Evolutionary conservation across 1,140 invertebrate genomes (phyloP), one percentile per base, ranked within the genome.

Genomic region (Polypedilum vanderplanki): DNA sequence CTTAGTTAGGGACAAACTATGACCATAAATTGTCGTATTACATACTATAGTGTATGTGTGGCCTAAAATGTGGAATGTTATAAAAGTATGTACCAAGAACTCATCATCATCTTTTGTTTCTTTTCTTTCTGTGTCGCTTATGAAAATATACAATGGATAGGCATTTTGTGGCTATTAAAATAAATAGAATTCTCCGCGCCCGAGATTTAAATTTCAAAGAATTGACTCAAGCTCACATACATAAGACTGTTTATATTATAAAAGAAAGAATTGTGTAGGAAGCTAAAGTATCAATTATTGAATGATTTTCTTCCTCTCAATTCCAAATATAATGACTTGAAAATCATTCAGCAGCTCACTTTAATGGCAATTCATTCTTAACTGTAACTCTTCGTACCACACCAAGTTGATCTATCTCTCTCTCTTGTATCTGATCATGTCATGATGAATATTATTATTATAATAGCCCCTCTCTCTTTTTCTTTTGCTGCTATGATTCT

Each of bases 251-350:
- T 46, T 46, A 46, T 46, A 3, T 46, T 46, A n/a, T 57, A n/a
- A 57, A 15, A 57, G 46, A 12, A n/a, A 57, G 46, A 57, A 57
- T 57, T 57, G 46, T 57, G 46, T 57, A 57, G 46, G 46, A 57
- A 57, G 46, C n/a, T 15, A 57, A 57, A 57, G 46, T 57, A 57
- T 57, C 46, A 57, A 57, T 57, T 57, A 57, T 57, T 57, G 46
- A 57, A 57, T 57, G 46, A 57, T 57, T 57, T 57, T 57, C 46
- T 57, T 57, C 46, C 46, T 57, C 46, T n/a, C 46, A n/a, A 57
- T 57, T 57, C 46, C 15, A 57, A 57, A 57, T 33, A 33, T 57
- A 57, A 57, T 57, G 46, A n/a, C 12, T 57, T 12, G 9, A 57
- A 57, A 57, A 33, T 33, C 24, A 33, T 33, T 57, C 46, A 57